These are phyloP conservation scores for Buphagus erythrorhynchus DNA, from an alignment of 2,797 vertebrate species.

Conservation along the genomic window DNA sequence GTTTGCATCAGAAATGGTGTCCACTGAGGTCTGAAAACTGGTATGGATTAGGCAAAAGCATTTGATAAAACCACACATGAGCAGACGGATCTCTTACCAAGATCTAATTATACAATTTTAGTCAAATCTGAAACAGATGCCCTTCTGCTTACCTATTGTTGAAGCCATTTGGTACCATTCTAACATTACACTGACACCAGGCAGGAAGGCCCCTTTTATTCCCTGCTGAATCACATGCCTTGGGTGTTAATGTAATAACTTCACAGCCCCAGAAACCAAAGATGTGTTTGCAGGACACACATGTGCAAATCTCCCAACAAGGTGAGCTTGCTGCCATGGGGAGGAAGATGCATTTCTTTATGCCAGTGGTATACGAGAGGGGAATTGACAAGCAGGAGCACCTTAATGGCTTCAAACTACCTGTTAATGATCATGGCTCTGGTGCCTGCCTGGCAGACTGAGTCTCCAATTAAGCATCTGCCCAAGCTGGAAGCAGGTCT, in stretches of 20 bases:
- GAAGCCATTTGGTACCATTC: constrained; percentile 80
- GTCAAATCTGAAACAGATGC: constrained; percentile 82
- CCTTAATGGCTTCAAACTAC: constrained; percentile 78
- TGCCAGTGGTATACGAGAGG: constrained; percentile 34
- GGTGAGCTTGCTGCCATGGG: constrained; percentile 31
- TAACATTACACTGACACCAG: constrained; percentile 76
- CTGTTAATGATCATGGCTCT: constrained; percentile 76
- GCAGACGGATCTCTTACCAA: constrained; percentile 80
- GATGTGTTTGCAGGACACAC: not conserved
- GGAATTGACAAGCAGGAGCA: constrained; percentile 71
- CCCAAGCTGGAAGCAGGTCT: constrained; percentile 70
- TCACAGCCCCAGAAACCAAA: not conserved
- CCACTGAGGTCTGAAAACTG: not conserved
- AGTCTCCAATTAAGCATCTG: constrained; percentile 87
- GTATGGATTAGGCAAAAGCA: not conserved
- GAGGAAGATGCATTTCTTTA: constrained; percentile 57
- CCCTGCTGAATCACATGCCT: constrained; percentile 49
- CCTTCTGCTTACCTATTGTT: constrained; percentile 76
- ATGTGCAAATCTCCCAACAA: not conserved
- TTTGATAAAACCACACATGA: constrained; percentile 71
- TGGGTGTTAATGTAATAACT: constrained; percentile 75
- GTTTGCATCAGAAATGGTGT: not conserved
- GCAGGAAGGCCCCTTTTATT: constrained; percentile 67
- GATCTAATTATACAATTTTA: constrained; percentile 82
- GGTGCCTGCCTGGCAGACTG: constrained; percentile 76